A percentile compares a stretch with the other conserved stretches of the same genome.
Evolutionary conservation across 2,797 vertebrate genomes (phyloP).

Genomic region (Labeo calbasu): DNA sequence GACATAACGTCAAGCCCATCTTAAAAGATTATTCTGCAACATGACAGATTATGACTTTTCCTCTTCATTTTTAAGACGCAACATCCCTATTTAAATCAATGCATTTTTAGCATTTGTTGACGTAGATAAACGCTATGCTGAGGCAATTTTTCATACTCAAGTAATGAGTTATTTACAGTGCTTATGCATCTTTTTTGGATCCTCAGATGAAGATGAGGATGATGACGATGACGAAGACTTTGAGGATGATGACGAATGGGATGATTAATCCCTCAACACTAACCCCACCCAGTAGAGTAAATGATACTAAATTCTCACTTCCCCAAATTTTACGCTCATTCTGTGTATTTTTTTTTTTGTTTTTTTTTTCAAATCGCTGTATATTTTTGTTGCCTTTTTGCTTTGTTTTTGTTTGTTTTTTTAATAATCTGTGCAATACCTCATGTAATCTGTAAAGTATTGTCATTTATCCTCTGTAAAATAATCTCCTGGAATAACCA

Average conservation of each 20-base stretch:
- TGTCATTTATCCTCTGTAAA: constrained; percentile 73
- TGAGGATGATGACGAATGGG: constrained; percentile 99
- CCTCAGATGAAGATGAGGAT: constrained; percentile 93
- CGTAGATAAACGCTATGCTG: background rate
- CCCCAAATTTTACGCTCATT: constrained; percentile 78
- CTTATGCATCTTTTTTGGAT: constrained; percentile 41
- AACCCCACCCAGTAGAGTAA: constrained; percentile 49
- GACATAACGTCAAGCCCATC: background rate
- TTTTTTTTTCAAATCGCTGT: constrained; percentile 75
- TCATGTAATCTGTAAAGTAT: constrained; percentile 91
- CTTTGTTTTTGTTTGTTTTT: constrained; percentile 42
- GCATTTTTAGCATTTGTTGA: background rate
- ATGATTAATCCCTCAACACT: constrained; percentile 78
- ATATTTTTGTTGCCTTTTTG: constrained; percentile 95
- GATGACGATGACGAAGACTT: constrained; percentile 94
- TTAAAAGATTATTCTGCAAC: background rate
- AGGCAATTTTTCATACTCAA: background rate
- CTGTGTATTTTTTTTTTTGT: constrained; percentile 89
- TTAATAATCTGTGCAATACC: constrained; percentile 98
- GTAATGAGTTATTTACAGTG: background rate
- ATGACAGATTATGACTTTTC: background rate
- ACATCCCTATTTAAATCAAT: background rate
- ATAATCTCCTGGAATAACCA: constrained; percentile 78
- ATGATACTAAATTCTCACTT: constrained; percentile 69
- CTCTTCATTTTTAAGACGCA: background rate